phyloP scores from a whole-genome alignment of 2,888 invertebrate genomes.

The Heliconius charithonia region DNA sequence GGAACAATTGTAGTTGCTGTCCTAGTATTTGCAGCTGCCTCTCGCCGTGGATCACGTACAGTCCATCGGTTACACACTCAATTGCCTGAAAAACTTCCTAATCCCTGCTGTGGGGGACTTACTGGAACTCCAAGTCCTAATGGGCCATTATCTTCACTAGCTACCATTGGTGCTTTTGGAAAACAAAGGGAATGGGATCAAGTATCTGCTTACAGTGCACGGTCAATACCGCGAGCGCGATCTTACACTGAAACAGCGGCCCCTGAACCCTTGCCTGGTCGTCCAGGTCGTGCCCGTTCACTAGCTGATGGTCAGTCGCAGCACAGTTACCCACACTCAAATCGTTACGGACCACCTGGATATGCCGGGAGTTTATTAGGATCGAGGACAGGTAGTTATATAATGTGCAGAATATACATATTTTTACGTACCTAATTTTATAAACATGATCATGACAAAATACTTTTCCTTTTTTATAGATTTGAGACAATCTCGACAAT shows the following conservation, averaged over 20 bases:
- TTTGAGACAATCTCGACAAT: conserved; percentile 93
- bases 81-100: conserved; percentile 88
- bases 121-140: conserved; percentile 90
- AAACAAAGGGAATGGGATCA: conserved; percentile 89
- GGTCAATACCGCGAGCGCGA: conserved; percentile 94
- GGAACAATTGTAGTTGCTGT: conserved; percentile 95
- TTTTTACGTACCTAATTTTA: neutral
- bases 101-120: conserved; percentile 89
- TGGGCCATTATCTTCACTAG: conserved; percentile 91
- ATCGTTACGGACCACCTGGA: conserved; percentile 89
- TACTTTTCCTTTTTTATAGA: conserved; percentile 77
- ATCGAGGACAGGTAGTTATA: conserved; percentile 72
- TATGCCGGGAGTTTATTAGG: conserved; percentile 88
- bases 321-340: conserved; percentile 93
- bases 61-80: conserved; percentile 89
- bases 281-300: conserved; percentile 90
- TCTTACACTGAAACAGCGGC: conserved; percentile 87
- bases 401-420: neutral
- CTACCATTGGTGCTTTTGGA: conserved; percentile 92
- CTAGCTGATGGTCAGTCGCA: conserved; percentile 95
- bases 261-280: conserved; percentile 90
- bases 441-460: neutral
- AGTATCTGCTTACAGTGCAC: conserved; percentile 94
- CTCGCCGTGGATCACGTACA: conserved; percentile 90
- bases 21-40: conserved; percentile 94